A percentile compares a stretch with the other conserved stretches of the same genome.
phyloP scores from a whole-genome alignment of 2,113 vertebrate species.

The Brachypodius melanocephalos region DNA sequence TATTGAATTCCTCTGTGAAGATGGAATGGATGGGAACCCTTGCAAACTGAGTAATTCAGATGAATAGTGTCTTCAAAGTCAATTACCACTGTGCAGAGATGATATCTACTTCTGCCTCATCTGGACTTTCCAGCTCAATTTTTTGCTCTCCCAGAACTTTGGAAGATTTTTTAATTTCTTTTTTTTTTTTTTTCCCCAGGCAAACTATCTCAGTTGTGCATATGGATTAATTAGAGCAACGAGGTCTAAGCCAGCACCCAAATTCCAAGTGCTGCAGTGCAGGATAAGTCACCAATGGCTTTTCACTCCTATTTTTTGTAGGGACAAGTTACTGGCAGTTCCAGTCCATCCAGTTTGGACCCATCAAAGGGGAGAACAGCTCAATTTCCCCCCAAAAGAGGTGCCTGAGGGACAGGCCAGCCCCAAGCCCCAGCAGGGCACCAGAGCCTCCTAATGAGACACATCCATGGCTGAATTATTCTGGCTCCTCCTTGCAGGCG shows the following conservation, averaged over 20 bases:
- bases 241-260: not conserved
- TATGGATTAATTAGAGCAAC: not conserved
- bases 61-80: slow-evolving; percentile 31
- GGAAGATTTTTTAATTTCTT: not conserved
- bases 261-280: not conserved
- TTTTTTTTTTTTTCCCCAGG: not conserved
- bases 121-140: not conserved
- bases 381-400: not conserved
- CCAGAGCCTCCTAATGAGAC: not conserved
- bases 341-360: not conserved
- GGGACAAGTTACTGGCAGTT: not conserved
- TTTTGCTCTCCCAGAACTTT: slow-evolving; percentile 1
- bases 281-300: not conserved
- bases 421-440: not conserved
- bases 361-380: not conserved
- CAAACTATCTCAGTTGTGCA: not conserved
- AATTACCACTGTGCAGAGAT: slow-evolving; percentile 8
- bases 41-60: not conserved
- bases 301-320: not conserved
- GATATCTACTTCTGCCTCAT: not conserved
- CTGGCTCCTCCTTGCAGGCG: not conserved
- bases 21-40: not conserved
- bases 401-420: not conserved
- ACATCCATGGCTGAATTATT: not conserved
- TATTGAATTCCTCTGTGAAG: slow-evolving; percentile 5